Base-by-base conservation (phyloP, 1,140 invertebrate genomes). In the Formica selysi region DNA sequence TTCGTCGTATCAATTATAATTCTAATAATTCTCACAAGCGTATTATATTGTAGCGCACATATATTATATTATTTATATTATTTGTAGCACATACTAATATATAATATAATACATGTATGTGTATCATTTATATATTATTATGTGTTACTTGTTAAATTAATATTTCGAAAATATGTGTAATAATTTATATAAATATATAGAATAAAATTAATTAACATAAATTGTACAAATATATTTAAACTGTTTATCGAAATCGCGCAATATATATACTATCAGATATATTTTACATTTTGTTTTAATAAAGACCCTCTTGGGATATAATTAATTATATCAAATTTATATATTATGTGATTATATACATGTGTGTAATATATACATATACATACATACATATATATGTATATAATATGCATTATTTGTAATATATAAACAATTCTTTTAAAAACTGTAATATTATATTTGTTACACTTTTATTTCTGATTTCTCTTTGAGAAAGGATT, bases 271-370 rank as follows among this genome's bases (percentile, higher is more conserved):
- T 74, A 57, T 57, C 22, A 73, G 13, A 73, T 73, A 73, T 22
- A 57, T 22, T 73, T n/a, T 36, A 57, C 44, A 76, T 76, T 3
- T 16, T 22, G 38, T 61, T 59, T 38, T 26, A 59, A 76, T 61
- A 26, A 61, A 74, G 16, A 19, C 4, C 4, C 38, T 59, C 29
- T 57, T 8, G 5, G 36, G 57, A 16, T 22, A 7, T 59, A 59
- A 76, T 76, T 76, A 61, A 38, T 41, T 76, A 19, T 36, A 59
- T 38, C 59, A 74, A 74, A 76, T 22, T 32, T 32, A 10, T 74
- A 16, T 38, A 26, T 29, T 16, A 26, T 73, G 29, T 6, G 16
- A 57, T 57, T 11, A 48, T 48, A 48, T 13, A 22, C 22, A 22
- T n/a, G n/a, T n/a, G n/a, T n/a, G n/a, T n/a, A n/a, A 48, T 11